Base-by-base conservation (phyloP, 2,888 invertebrate genomes). In the Clusia tigrina region DNA sequence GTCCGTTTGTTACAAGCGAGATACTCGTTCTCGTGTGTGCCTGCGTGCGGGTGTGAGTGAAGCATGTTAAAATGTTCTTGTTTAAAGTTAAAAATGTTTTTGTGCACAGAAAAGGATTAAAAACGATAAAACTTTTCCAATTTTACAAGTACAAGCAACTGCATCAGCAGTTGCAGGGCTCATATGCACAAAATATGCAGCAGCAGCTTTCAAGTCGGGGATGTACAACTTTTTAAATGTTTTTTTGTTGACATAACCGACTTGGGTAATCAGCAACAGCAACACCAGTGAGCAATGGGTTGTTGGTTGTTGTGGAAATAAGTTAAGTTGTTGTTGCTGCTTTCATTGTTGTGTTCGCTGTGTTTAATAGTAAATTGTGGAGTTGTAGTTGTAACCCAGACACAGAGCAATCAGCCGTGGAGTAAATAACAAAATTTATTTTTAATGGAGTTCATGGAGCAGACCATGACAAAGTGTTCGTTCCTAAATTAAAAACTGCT, bases 241-340 rank as follows among this genome's bases (percentile, higher is more conserved):
- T 42, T 42, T 42, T 42, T n/a, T 42, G 42, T 42, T 42, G 42
- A 42, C 42, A 42, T 42, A 42, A 42, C 42, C 42, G 42, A 42
- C 42, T 42, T 42, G 9, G 9, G 42, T 42, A 42, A 17, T 42
- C 10, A 42, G 9, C 42, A 32, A 32, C 32, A 42, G 42, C 42
- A n/a, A 12, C 42, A 42, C n/a, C 12, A n/a, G 9, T 6, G 3
- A 3, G 42, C 42, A 6, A 6, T 32, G 32, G 3, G 42, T n/a
- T 42, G 42, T 17, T 42, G 9, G 42, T n/a, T 32, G 12, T 32
- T 32, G 32, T 32, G 6, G 42, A 15, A 15, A 42, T 42, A n/a
- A 3, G n/a, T n/a, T 42, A 42, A n/a, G n/a, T n/a, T 12, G 32
- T 32, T 32, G 32, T 32, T 32, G 32, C 32, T 12, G 32, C 42